These are phyloP conservation scores for Chrysochloris asiatica DNA, from an alignment of 2,113 vertebrate species.

Conservation along the genomic window DNA sequence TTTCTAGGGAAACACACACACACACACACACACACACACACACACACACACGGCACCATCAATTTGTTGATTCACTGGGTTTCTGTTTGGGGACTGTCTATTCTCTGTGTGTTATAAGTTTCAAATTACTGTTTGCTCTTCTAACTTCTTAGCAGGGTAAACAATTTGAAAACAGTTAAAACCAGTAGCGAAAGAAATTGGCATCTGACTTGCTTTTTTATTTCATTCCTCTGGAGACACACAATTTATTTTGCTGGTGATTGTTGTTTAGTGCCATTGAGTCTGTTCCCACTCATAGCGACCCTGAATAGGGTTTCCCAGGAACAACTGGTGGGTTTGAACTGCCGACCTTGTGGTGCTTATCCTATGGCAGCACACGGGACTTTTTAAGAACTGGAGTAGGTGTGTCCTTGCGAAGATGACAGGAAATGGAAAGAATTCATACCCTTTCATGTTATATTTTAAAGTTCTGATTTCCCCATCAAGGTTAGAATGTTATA, in stretches of 20 bases:
- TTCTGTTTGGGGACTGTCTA: conserved; percentile 66
- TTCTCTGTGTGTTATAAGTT: conserved; percentile 18
- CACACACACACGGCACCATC: not conserved
- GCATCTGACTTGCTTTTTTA: not conserved
- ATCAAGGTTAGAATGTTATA: not conserved
- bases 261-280: no score
- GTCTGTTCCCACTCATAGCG: no score
- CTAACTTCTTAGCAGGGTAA: conserved; percentile 60
- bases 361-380: no score
- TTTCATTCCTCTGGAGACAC: not conserved
- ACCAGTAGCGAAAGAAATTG: conserved; percentile 38
- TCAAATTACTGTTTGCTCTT: conserved; percentile 69
- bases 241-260: not conserved
- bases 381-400: not conserved
- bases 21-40: not conserved
- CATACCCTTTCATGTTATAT: not conserved
- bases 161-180: conserved; percentile 60
- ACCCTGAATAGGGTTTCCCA: no score
- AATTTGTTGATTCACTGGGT: not conserved
- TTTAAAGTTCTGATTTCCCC: not conserved
- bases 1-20: not conserved
- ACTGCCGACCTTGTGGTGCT: no score
- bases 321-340: no score
- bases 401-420: not conserved
- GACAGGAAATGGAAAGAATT: not conserved